Conservation (phyloP, 2,797 vertebrate species). For the Sebastes aleutianus region DNA sequence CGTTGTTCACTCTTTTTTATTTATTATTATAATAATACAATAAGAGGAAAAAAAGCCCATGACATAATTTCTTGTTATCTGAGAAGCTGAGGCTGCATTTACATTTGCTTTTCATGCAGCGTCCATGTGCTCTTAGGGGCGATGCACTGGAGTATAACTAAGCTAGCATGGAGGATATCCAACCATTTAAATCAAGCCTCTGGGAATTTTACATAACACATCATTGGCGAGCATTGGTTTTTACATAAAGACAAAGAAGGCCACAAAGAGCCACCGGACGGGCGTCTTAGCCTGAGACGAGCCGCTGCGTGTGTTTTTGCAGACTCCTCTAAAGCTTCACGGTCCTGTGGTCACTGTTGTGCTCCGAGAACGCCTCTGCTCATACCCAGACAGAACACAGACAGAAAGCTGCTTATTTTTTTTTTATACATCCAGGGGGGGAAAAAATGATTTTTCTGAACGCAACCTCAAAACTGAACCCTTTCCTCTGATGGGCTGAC, state of each 20-base stretch:
- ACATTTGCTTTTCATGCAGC: constrained; percentile 82
- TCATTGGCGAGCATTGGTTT: constrained; percentile 84
- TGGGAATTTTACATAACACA: constrained; percentile 88
- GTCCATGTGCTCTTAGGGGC: constrained; percentile 78
- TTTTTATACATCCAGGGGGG: constrained; percentile 52
- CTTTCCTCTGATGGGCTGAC: constrained; percentile 29
- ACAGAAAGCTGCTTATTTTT: constrained; percentile 81
- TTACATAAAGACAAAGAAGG: constrained; percentile 88
- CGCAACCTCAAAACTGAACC: constrained; percentile 56
- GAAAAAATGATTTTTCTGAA: constrained; percentile 58
- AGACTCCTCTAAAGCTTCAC: constrained; percentile 84
- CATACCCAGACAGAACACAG: constrained; percentile 74
- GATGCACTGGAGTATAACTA: constrained; percentile 89
- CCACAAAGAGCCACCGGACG: constrained; percentile 79
- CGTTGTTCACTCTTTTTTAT: constrained; percentile 72
- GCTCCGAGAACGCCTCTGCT: constrained; percentile 79
- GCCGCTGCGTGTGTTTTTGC: constrained; percentile 76
- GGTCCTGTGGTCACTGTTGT: constrained; percentile 84
- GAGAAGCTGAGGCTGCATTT: constrained; percentile 81
- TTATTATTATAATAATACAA: constrained; percentile 84
- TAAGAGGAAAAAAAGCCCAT: constrained; percentile 70
- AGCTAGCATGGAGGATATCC: constrained; percentile 88
- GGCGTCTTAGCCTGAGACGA: constrained; percentile 82
- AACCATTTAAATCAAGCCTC: constrained; percentile 85
- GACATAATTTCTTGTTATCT: constrained; percentile 85